Evolutionary conservation across 2,113 vertebrate genomes (phyloP).

Genomic region (Indicator indicator): DNA sequence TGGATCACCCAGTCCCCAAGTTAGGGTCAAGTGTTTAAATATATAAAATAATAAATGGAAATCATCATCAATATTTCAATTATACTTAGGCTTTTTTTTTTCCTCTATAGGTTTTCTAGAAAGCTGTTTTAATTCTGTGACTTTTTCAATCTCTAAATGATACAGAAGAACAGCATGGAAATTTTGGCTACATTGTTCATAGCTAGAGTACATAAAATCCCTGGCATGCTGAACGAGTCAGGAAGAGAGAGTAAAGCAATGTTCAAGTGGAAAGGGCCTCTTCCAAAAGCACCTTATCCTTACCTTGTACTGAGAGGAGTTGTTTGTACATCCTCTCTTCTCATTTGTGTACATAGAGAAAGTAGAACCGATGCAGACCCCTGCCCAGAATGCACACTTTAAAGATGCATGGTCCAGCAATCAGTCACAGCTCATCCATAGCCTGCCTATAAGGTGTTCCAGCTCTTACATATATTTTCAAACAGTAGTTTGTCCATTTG

Average conservation of each 20-base stretch:
- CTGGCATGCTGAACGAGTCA: not conserved
- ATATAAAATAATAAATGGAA: not conserved
- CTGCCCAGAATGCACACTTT: not conserved
- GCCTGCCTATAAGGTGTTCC: not conserved
- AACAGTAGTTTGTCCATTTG: not conserved
- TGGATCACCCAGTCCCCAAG: not conserved
- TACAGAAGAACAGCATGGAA: not conserved
- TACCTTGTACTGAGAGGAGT: not conserved
- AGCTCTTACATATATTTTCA: not conserved
- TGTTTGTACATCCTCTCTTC: not conserved
- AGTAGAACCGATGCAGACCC: fast-evolving
- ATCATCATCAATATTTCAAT: not conserved
- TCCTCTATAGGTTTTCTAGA: not conserved
- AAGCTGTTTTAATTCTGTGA: not conserved
- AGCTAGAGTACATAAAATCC: not conserved
- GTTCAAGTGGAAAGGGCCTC: not conserved
- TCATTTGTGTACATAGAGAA: not conserved
- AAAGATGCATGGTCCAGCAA: not conserved
- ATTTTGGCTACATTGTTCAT: not conserved
- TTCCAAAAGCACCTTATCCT: not conserved
- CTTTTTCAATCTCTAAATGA: not conserved
- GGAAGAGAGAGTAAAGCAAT: not conserved
- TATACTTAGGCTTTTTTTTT: not conserved
- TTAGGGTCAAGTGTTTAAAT: not conserved
- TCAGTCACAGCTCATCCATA: not conserved